Percentiles rank a stretch among this genome's conserved stretches.
Conservation (phyloP, 2,113 vertebrate genomes). For the Cyprinus carpio region DNA sequence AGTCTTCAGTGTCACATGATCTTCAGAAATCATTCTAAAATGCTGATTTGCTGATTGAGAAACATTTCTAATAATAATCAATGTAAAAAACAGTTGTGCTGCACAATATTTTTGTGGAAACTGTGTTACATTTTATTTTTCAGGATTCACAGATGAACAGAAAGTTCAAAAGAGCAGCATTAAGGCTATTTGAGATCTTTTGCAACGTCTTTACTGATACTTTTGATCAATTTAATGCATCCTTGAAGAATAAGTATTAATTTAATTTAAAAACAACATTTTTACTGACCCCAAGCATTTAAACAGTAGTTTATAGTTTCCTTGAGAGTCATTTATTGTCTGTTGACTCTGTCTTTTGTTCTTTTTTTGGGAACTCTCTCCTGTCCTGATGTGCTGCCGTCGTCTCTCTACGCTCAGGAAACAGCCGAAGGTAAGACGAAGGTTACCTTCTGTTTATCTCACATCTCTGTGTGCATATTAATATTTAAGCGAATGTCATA, state of each 20-base stretch:
- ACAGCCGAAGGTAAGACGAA: conserved; percentile 75
- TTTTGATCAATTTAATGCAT: not conserved
- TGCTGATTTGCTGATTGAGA: not conserved
- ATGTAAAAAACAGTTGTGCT: not conserved
- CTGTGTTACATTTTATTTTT: not conserved
- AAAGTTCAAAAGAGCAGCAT: not conserved
- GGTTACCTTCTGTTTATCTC: not conserved
- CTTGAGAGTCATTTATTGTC: not conserved
- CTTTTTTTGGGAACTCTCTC: conserved; percentile 32
- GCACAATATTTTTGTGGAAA: not conserved
- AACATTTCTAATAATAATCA: not conserved
- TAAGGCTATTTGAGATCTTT: not conserved
- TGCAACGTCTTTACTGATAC: not conserved
- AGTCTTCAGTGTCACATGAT: not conserved
- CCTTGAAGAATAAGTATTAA: not conserved
- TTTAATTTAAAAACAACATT: not conserved
- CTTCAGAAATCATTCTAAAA: not conserved
- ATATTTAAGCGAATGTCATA: not conserved
- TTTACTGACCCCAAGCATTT: not conserved
- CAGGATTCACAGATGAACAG: not conserved
- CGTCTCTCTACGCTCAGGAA: conserved; percentile 64
- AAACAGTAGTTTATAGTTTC: not conserved
- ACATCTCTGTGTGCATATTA: not conserved
- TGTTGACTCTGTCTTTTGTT: not conserved
- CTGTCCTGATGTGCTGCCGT: not conserved